Percentiles rank a stretch among this genome's conserved stretches.
Evolutionary conservation across 2,797 vertebrate species (phyloP).

Genomic region (Thamnophis elegans): DNA sequence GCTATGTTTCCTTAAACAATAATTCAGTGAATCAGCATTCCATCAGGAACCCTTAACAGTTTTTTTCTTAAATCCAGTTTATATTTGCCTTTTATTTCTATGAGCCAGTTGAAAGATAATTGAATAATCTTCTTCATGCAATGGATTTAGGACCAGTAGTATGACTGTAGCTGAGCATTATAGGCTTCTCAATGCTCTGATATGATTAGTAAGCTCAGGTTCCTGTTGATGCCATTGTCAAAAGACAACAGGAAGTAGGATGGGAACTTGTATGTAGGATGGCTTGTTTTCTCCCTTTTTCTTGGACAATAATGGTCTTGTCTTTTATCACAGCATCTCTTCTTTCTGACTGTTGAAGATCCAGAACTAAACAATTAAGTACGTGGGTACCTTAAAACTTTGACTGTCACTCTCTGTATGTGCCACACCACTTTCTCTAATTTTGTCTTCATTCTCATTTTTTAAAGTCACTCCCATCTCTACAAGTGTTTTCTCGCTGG

Average conservation of each 20-base stretch:
- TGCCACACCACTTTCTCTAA: background rate
- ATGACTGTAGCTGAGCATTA: background rate
- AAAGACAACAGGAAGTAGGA: background rate
- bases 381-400: background rate
- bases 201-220: background rate
- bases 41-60: background rate
- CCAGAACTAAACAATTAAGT: background rate
- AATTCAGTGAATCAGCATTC: background rate
- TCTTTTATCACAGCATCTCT: background rate
- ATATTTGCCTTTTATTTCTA: background rate
- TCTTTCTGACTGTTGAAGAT: background rate
- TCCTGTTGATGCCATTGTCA: background rate
- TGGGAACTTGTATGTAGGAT: background rate
- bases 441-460: background rate
- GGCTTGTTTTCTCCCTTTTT: background rate
- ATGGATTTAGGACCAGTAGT: accelerated
- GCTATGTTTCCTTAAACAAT: background rate
- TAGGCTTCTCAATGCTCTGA: background rate
- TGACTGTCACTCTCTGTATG: background rate
- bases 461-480: background rate
- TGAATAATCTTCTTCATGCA: background rate
- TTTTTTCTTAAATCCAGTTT: background rate
- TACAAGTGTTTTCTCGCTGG: background rate
- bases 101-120: background rate
- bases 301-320: background rate